phyloP scores from a whole-genome alignment of 2,888 invertebrate genomes.

The Julus scanicus region DNA sequence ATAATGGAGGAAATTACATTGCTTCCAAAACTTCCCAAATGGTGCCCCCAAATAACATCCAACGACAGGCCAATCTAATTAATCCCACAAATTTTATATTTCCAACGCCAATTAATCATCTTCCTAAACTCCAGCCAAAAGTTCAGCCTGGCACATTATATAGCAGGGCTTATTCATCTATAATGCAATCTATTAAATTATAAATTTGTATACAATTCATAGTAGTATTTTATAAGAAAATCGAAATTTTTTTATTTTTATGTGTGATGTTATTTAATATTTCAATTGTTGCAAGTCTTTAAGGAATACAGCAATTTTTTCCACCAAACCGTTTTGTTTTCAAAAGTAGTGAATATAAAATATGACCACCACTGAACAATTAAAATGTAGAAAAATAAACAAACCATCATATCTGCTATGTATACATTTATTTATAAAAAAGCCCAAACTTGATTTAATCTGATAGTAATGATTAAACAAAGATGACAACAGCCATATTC shows the following conservation, averaged over 20 bases:
- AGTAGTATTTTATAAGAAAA: neutral
- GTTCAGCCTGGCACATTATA: conserved; percentile 9
- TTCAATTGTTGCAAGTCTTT: neutral
- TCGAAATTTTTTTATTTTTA: neutral
- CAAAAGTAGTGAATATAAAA: too few species aligned
- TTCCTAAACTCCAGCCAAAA: conserved; percentile 22
- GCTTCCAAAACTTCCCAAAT: neutral
- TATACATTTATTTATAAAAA: too few species aligned
- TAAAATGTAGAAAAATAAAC: too few species aligned
- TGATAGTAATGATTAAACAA: too few species aligned
- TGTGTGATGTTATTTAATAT: neutral
- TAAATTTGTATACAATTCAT: neutral
- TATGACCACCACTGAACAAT: too few species aligned
- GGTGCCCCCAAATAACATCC: neutral
- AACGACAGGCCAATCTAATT: neutral
- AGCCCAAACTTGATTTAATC: too few species aligned
- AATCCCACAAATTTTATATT: neutral
- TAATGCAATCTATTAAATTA: conserved; percentile 16
- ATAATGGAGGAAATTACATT: neutral
- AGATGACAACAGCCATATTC: too few species aligned
- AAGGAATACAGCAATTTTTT: too few species aligned
- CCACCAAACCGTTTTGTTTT: too few species aligned
- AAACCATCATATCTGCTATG: too few species aligned
- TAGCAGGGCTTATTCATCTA: conserved; percentile 5
- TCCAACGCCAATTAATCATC: neutral